Evolutionary conservation across 1,140 invertebrate genomes (phyloP).

Genomic region (Cyclargus thomasi): DNA sequence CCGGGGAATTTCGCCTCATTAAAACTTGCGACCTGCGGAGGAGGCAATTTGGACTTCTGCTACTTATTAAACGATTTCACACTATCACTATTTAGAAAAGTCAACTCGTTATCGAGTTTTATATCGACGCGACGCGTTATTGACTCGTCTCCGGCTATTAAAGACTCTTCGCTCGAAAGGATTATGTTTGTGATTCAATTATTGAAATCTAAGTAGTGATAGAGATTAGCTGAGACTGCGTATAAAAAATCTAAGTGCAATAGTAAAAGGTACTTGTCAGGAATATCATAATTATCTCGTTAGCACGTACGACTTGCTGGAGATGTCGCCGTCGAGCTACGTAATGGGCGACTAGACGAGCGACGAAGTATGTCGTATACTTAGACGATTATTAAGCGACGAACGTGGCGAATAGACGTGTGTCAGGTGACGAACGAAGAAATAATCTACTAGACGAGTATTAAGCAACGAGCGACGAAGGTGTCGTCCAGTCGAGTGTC

Average conservation of each 20-base stretch:
- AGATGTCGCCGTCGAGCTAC: neutral
- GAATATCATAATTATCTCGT: neutral
- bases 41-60: conserved; percentile 62
- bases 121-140: neutral
- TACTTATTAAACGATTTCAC: conserved; percentile 55
- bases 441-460: too few relatives aligned
- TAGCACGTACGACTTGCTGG: neutral
- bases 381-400: too few relatives aligned
- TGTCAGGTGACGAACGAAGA: too few relatives aligned
- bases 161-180: neutral
- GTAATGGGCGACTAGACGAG: neutral
- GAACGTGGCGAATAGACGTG: neutral
- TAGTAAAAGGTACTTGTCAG: neutral
- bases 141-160: neutral
- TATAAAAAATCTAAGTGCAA: neutral
- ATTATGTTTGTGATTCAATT: neutral
- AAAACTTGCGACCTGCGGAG: conserved; percentile 69
- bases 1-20: conserved; percentile 71
- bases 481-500: too few relatives aligned
- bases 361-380: neutral
- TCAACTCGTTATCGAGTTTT: conserved; percentile 11
- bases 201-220: neutral
- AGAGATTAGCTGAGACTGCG: neutral
- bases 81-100: conserved; percentile 28
- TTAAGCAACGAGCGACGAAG: too few relatives aligned